These are phyloP conservation scores for Nasonovia ribisnigri DNA, from an alignment of 2,888 invertebrate genomes.

Conservation along the genomic window DNA sequence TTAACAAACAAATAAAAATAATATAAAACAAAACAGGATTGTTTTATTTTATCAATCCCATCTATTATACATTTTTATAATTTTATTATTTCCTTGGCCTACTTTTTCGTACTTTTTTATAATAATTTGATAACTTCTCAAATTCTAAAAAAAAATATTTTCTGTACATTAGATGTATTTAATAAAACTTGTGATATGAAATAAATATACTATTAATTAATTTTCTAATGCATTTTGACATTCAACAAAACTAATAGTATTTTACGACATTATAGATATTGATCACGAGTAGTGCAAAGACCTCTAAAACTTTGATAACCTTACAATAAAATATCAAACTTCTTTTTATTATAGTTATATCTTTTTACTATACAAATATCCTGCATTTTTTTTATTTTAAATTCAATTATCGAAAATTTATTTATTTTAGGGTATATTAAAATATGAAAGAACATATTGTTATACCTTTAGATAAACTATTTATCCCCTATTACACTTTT, in stretches of 20 bases:
- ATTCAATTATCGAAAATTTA: neutral
- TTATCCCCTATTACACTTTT: neutral
- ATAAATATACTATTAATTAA: constrained; percentile 7
- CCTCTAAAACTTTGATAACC: constrained; percentile 48
- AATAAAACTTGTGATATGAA: neutral
- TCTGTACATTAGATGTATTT: neutral
- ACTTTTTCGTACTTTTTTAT: constrained; percentile 2
- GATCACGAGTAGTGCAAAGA: constrained; percentile 46
- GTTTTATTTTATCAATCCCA: neutral
- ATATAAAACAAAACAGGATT: neutral
- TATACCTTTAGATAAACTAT: neutral
- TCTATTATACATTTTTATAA: neutral
- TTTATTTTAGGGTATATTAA: neutral
- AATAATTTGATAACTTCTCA: neutral
- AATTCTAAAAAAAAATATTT: neutral
- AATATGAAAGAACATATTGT: neutral
- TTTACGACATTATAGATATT: constrained; percentile 43
- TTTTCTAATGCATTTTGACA: constrained; percentile 26
- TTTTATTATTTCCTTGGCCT: constrained; percentile 44
- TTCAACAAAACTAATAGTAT: constrained; percentile 46
- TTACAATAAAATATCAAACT: constrained; percentile 34
- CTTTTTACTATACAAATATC: constrained; percentile 15
- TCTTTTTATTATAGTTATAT: constrained; percentile 23
- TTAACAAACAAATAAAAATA: neutral
- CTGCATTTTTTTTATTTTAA: neutral